Conservation (phyloP, 1,140 invertebrate genomes). For the Panagrolaimus sp. region DNA sequence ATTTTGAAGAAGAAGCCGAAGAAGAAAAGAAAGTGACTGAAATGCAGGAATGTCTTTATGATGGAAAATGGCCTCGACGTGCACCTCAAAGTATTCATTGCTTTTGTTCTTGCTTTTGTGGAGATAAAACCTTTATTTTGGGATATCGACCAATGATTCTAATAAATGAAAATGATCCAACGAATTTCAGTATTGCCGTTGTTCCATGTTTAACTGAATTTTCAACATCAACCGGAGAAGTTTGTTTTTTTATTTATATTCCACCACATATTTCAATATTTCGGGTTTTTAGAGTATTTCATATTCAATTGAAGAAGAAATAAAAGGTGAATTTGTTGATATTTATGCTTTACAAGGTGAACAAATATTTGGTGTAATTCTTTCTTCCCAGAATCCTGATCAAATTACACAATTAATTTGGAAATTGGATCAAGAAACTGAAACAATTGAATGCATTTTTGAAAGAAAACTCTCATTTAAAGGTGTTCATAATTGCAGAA, state of each 20-base stretch:
- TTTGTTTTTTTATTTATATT: not conserved
- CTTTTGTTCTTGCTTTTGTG: constrained; percentile 12
- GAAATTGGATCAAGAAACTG: not conserved
- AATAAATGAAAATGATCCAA: not conserved
- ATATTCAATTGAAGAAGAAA: not conserved
- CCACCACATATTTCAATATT: not conserved
- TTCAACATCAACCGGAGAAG: not conserved
- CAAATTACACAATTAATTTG: not conserved
- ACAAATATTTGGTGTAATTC: not conserved
- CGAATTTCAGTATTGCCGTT: not conserved
- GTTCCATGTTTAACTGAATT: not conserved
- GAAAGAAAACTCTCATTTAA: not conserved
- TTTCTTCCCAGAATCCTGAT: not conserved
- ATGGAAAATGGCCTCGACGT: constrained; percentile 6
- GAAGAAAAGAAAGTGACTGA: too few species aligned
- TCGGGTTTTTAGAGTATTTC: not conserved
- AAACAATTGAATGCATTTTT: not conserved
- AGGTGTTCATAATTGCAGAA: not conserved
- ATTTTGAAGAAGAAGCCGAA: not conserved
- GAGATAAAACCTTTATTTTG: not conserved
- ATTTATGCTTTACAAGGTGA: not conserved
- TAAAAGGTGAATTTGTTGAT: not conserved
- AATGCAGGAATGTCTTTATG: not conserved
- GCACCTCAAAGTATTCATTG: not conserved
- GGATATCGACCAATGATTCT: not conserved